phyloP scores from a whole-genome alignment of 92 coral and sea anemone species.

The Porites divaricata region DNA sequence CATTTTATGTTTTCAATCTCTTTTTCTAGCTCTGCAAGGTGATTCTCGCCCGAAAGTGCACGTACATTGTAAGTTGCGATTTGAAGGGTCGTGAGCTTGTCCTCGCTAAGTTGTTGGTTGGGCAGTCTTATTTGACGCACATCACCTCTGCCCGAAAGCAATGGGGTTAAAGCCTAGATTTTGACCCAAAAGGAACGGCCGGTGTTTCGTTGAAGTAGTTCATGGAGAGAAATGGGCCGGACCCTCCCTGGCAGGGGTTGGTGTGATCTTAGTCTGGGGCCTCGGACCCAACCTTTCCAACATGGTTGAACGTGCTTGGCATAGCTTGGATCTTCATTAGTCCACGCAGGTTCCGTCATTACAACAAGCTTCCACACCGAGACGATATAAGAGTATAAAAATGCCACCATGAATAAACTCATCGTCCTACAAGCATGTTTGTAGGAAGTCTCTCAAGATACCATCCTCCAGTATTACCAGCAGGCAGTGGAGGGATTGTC shows the following conservation, averaged over 20 bases:
- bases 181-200: slow-evolving; percentile 3
- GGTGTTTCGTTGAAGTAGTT: neutral
- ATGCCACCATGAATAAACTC: no score
- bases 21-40: neutral
- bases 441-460: no score
- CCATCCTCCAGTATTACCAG: no score
- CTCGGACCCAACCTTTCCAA: neutral
- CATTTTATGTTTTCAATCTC: neutral
- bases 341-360: no score
- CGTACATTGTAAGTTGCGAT: neutral
- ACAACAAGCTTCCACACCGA: no score
- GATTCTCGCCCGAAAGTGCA: neutral
- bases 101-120: slow-evolving; percentile 1
- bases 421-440: no score
- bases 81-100: neutral
- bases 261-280: neutral
- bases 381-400: no score
- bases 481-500: no score
- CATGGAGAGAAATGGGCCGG: neutral
- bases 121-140: neutral
- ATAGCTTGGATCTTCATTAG: no score
- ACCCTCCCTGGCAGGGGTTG: neutral
- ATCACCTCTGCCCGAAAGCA: neutral
- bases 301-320: neutral
- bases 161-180: neutral